Evolutionary conservation across 92 coral and sea anemone species (phyloP).

Genomic region (Umimayanthus kanabou): DNA sequence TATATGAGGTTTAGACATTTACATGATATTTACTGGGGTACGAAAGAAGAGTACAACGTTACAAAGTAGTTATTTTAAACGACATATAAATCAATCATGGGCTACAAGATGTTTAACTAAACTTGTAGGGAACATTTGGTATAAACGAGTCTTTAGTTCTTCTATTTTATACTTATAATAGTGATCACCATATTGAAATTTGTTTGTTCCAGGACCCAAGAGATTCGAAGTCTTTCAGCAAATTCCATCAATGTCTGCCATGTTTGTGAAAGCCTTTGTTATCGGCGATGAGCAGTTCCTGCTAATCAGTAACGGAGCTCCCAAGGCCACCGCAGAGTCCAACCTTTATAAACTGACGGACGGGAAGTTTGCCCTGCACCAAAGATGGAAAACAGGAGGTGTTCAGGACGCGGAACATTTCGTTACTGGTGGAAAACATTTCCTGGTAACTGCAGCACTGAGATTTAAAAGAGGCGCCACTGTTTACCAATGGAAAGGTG

Average conservation of each 20-base stretch:
- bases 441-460: not conserved
- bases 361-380: not conserved
- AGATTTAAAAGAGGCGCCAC: not conserved
- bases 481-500: not conserved
- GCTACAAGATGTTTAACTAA: no score
- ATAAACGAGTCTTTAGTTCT: no score
- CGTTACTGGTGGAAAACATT: not conserved
- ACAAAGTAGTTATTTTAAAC: no score
- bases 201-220: not conserved
- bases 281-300: slow-evolving; percentile 5
- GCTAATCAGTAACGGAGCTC: not conserved
- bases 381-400: not conserved
- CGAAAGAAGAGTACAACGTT: no score
- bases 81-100: no score
- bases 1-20: no score
- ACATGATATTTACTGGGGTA: no score
- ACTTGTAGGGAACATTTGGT: not conserved
- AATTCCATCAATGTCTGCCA: not conserved
- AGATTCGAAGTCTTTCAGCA: not conserved
- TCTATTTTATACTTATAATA: no score
- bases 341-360: not conserved
- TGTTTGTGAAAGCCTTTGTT: not conserved
- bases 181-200: not conserved
- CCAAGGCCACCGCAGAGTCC: not conserved
- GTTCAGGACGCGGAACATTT: not conserved